Conservation (phyloP, 2,888 invertebrate species). For the Leptopilina myrica region DNA sequence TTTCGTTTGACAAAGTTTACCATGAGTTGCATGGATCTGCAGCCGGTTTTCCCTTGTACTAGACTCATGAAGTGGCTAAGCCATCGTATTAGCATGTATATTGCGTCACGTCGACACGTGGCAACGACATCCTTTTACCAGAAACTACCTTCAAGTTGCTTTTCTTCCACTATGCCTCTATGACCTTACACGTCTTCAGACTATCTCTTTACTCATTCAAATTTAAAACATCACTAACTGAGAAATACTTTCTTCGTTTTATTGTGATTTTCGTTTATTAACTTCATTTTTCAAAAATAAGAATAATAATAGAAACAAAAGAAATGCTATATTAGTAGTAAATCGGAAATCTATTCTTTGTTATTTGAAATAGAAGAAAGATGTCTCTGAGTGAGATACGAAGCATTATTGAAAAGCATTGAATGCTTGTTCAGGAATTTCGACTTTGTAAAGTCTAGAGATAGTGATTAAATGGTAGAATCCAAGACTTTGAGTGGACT, state of each 20-base stretch:
- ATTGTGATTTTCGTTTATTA: too few relatives aligned
- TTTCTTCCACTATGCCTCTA: conserved; percentile 49
- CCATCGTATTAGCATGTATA: conserved; percentile 66
- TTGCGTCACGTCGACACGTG: conserved; percentile 64
- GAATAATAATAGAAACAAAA: too few relatives aligned
- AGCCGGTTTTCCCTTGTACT: neutral
- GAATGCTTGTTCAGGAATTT: conserved; percentile 37
- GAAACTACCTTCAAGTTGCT: conserved; percentile 51
- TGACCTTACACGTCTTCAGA: conserved; percentile 16
- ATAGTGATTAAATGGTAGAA: conserved; percentile 27
- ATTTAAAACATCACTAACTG: neutral
- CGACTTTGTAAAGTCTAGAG: conserved; percentile 20
- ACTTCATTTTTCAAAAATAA: too few relatives aligned
- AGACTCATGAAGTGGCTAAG: conserved; percentile 52
- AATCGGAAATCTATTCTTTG: neutral
- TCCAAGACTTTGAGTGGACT: conserved; percentile 32
- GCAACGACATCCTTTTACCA: conserved; percentile 50
- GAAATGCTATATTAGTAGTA: neutral
- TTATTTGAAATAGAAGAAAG: neutral
- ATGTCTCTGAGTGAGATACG: neutral
- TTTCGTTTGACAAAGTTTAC: conserved; percentile 20
- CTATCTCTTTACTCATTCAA: conserved; percentile 1
- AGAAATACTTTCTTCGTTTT: too few relatives aligned
- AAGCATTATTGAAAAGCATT: conserved; percentile 10
- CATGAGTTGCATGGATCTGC: neutral